These are phyloP conservation scores for Anhinga anhinga DNA, from an alignment of 2,113 vertebrate genomes.

Conservation along the genomic window DNA sequence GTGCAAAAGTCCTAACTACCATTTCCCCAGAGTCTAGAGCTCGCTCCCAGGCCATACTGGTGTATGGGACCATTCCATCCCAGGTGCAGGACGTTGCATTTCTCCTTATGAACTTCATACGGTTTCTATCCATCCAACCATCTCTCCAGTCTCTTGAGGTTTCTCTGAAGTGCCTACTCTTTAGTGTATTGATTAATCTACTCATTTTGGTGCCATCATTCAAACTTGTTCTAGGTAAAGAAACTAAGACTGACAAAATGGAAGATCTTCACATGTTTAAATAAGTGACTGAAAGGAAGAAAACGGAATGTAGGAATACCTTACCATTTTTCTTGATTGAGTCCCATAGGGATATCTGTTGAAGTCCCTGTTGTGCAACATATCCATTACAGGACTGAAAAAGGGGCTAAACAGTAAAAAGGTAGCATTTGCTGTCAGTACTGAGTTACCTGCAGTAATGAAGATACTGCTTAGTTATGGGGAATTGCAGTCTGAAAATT, in stretches of 20 bases:
- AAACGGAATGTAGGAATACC: not conserved
- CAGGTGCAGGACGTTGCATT: not conserved
- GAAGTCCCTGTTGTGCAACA: not conserved
- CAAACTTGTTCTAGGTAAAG: not conserved
- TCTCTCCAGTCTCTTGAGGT: not conserved
- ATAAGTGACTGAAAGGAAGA: not conserved
- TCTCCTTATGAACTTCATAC: not conserved
- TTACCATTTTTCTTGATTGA: not conserved
- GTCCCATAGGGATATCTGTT: too few species aligned
- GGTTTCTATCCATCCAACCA: not conserved
- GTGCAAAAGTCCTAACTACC: not conserved
- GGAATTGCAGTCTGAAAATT: not conserved
- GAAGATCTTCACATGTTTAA: not conserved
- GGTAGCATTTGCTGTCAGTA: not conserved
- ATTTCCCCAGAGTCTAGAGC: not conserved
- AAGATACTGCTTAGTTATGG: not conserved
- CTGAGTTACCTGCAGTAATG: not conserved
- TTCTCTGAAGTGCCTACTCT: not conserved
- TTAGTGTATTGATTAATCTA: not conserved
- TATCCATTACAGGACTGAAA: not conserved
- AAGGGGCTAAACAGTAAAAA: not conserved
- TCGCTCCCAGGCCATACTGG: not conserved
- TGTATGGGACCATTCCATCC: not conserved
- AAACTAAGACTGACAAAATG: not conserved
- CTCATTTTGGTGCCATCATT: not conserved